Conservation (phyloP, 2,797 vertebrate species). For the Lepilemur ruficaudatus region DNA sequence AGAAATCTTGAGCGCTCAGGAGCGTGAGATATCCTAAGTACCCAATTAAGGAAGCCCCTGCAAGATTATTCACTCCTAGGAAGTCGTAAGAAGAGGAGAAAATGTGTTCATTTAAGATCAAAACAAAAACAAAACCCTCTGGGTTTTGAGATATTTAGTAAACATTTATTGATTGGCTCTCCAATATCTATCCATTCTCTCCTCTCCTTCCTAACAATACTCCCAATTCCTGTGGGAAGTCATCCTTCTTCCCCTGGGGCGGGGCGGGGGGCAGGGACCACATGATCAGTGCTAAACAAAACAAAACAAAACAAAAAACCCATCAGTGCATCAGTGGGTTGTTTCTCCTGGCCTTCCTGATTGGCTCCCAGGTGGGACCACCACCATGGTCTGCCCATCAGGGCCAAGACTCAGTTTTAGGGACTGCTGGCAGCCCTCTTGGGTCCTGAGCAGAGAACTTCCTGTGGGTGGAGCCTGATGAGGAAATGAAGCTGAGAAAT, state of each 20-base stretch:
- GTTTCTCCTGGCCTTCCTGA: neutral
- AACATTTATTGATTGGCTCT: neutral
- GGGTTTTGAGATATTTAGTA: neutral
- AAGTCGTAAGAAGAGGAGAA: constrained; percentile 41
- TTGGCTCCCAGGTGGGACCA: neutral
- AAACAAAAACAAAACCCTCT: neutral
- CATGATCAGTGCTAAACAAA: neutral
- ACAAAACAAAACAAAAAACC: neutral
- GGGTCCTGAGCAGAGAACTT: neutral
- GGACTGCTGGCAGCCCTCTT: neutral
- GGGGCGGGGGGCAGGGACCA: neutral
- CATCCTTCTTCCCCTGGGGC: neutral
- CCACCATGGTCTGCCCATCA: neutral
- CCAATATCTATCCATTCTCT: neutral
- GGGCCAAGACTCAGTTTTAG: neutral
- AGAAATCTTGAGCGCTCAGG: constrained; percentile 29
- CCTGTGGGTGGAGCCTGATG: neutral
- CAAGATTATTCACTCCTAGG: constrained; percentile 42
- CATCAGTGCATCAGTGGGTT: neutral
- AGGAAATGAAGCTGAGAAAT: constrained; percentile 4
- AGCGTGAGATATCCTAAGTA: neutral
- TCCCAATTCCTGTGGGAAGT: neutral
- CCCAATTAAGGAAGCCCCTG: constrained; percentile 56
- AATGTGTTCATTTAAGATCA: constrained; percentile 28
- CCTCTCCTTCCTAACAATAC: neutral